Conservation (phyloP, 2,113 vertebrate genomes). For the Cranoglanis bouderius region DNA sequence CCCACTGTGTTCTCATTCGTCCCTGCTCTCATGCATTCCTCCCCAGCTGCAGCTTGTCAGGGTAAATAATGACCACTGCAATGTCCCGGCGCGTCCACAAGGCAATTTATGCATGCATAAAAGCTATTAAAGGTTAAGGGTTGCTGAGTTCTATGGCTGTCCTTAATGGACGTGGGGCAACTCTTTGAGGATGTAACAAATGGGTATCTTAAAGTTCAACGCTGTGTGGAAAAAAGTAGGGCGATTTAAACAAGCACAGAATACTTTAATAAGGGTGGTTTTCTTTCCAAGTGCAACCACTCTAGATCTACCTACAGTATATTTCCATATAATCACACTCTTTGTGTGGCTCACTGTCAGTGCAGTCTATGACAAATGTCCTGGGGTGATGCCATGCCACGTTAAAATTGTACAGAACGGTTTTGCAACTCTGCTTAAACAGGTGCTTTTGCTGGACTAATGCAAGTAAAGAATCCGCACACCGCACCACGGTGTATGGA, state of each 20-base stretch:
- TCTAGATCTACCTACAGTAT: neutral
- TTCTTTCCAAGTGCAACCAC: slow-evolving; percentile 64
- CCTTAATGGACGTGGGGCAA: slow-evolving; percentile 76
- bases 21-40: slow-evolving; percentile 26
- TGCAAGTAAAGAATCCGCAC: slow-evolving; percentile 47
- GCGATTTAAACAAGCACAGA: slow-evolving; percentile 64
- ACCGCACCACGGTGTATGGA: slow-evolving; percentile 59
- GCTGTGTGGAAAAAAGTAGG: slow-evolving; percentile 75
- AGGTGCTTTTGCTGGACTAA: slow-evolving; percentile 64
- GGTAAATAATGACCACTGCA: slow-evolving; percentile 60
- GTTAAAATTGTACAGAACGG: slow-evolving; percentile 43
- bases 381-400: slow-evolving; percentile 50
- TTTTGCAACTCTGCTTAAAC: slow-evolving; percentile 45
- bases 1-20: slow-evolving; percentile 36
- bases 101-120: slow-evolving; percentile 71
- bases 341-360: slow-evolving; percentile 50
- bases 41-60: slow-evolving; percentile 53
- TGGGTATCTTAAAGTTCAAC: slow-evolving; percentile 78
- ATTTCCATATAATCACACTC: neutral
- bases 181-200: slow-evolving; percentile 74
- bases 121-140: slow-evolving; percentile 73
- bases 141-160: slow-evolving; percentile 65
- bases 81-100: slow-evolving; percentile 59
- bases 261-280: slow-evolving; percentile 30
- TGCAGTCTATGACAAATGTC: slow-evolving; percentile 34